Conservation (phyloP, 1,140 invertebrate species). For the Monochamus saltuarius region DNA sequence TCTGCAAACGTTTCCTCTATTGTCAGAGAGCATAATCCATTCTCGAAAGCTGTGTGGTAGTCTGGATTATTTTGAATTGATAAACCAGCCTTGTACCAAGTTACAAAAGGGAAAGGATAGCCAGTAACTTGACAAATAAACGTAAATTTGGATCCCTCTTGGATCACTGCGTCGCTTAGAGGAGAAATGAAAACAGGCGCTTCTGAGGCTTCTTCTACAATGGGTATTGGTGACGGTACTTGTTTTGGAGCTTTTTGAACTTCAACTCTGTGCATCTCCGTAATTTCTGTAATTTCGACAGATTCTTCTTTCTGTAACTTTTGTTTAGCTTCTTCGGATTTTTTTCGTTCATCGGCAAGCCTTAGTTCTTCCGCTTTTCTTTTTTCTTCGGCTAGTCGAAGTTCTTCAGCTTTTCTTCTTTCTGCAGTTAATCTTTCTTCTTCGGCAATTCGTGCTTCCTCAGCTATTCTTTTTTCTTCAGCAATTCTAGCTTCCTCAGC, state of each 20-base stretch:
- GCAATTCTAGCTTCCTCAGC: slow-evolving; percentile 21
- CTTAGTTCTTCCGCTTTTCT: slow-evolving; percentile 25
- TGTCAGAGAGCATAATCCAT: slow-evolving; percentile 70
- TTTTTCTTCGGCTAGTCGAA: slow-evolving; percentile 25
- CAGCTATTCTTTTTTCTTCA: slow-evolving; percentile 33
- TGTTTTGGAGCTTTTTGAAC: slow-evolving; percentile 21
- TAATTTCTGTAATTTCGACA: slow-evolving; percentile 36
- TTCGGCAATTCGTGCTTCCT: slow-evolving; percentile 20
- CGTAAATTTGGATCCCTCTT: slow-evolving; percentile 60
- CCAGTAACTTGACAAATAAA: slow-evolving; percentile 59
- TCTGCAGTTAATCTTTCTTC: slow-evolving; percentile 25
- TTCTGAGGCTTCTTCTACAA: slow-evolving; percentile 45
- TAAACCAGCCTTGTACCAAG: slow-evolving; percentile 70
- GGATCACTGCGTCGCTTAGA: slow-evolving; percentile 69
- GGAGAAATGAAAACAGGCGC: slow-evolving; percentile 63
- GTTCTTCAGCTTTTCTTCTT: slow-evolving; percentile 33
- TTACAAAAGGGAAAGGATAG: slow-evolving; percentile 78
- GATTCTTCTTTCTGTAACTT: slow-evolving; percentile 30
- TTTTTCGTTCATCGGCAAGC: slow-evolving; percentile 8
- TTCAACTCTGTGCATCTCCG: slow-evolving; percentile 32
- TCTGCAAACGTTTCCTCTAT: slow-evolving; percentile 75
- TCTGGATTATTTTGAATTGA: slow-evolving; percentile 57
- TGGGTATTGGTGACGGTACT: slow-evolving; percentile 26
- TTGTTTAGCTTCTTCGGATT: slow-evolving; percentile 32
- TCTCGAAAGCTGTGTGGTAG: slow-evolving; percentile 64